These are phyloP conservation scores for Melipona beecheii DNA, from an alignment of 2,888 invertebrate species.

Conservation along the genomic window DNA sequence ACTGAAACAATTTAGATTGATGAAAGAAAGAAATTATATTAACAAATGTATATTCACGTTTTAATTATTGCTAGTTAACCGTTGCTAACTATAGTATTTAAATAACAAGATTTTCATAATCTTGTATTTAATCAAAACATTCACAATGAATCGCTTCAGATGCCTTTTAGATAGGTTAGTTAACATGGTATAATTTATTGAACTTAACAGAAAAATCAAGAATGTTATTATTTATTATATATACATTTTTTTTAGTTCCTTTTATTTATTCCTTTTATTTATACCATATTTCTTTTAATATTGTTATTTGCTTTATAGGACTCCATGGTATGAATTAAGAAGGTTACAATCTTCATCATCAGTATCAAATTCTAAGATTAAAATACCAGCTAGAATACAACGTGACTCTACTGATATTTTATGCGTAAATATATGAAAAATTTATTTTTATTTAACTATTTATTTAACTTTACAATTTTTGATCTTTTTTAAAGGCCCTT, in stretches of 20 bases:
- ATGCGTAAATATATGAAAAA: slow-evolving; percentile 82
- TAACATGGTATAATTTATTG: not conserved
- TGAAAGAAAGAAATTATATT: not conserved
- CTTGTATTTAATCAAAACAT: not conserved
- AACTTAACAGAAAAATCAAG: not conserved
- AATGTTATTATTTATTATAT: not conserved
- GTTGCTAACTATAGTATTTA: not conserved
- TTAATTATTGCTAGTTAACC: too few relatives aligned
- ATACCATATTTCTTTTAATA: not conserved
- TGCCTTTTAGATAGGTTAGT: slow-evolving; percentile 44
- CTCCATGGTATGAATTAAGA: slow-evolving; percentile 20
- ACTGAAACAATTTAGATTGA: not conserved
- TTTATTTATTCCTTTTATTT: not conserved
- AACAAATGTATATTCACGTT: not conserved
- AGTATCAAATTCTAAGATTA: slow-evolving; percentile 78
- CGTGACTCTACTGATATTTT: slow-evolving; percentile 93
- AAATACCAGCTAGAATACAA: slow-evolving; percentile 89
- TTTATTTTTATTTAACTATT: not conserved
- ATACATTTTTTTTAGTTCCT: not conserved
- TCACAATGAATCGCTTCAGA: slow-evolving; percentile 32
- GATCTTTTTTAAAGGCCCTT: slow-evolving; percentile 85
- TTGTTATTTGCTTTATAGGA: slow-evolving; percentile 22
- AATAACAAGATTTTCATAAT: not conserved
- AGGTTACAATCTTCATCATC: slow-evolving; percentile 35
- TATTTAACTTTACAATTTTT: not conserved